phyloP scores from a whole-genome alignment of 2,797 vertebrate species.

The Novumbra hubbsi region DNA sequence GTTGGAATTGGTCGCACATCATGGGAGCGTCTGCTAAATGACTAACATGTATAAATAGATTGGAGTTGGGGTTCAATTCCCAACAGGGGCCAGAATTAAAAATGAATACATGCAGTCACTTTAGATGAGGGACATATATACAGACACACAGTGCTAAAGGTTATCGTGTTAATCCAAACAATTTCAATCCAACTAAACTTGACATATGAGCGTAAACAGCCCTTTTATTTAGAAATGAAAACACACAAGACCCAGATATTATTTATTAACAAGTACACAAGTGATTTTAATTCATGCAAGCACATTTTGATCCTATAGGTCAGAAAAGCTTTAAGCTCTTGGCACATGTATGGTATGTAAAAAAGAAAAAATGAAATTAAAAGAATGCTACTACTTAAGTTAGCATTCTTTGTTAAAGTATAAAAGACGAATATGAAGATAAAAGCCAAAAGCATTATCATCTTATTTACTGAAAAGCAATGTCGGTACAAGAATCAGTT shows the following conservation, averaged over 20 bases:
- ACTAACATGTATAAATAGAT: too few species aligned
- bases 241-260: conserved; percentile 29
- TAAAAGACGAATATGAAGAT: conserved; percentile 95
- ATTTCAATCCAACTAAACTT: not conserved
- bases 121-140: not conserved
- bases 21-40: too few species aligned
- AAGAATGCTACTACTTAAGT: conserved; percentile 86
- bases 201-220: not conserved
- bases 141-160: not conserved
- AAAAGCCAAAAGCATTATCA: conserved; percentile 78
- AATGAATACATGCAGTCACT: too few species aligned
- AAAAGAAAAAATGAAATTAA: conserved; percentile 92
- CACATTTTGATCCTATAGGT: conserved; percentile 97
- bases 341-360: conserved; percentile 88
- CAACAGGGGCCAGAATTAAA: too few species aligned
- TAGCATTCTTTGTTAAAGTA: conserved; percentile 96
- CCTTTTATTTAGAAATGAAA: conserved; percentile 21
- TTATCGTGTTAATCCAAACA: not conserved
- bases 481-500: conserved; percentile 86
- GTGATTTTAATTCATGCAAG: conserved; percentile 98
- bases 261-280: conserved; percentile 93
- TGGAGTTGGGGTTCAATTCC: too few species aligned
- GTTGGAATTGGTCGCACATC: too few species aligned
- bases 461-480: conserved; percentile 71
- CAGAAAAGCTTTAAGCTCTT: conserved; percentile 98